A percentile compares a stretch with the other conserved stretches of the same genome.
These are phyloP conservation scores for Aspiorhynchus laticeps DNA, from an alignment of 2,113 vertebrate species.

Conservation along the genomic window DNA sequence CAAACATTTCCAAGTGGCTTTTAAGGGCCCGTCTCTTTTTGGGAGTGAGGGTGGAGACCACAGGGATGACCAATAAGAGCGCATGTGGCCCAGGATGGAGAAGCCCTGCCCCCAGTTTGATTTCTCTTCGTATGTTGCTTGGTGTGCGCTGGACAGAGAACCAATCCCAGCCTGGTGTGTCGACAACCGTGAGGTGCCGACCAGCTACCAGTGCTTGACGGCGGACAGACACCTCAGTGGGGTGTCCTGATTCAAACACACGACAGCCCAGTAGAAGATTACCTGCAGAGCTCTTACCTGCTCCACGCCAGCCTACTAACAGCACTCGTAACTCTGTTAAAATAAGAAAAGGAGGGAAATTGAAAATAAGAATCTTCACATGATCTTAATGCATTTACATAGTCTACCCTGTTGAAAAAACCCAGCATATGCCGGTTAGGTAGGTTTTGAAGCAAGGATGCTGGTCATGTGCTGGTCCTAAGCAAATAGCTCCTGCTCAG, in stretches of 20 bases:
- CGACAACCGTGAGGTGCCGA: slow-evolving; percentile 74
- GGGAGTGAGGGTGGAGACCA: slow-evolving; percentile 74
- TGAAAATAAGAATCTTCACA: background rate
- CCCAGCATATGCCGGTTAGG: no score
- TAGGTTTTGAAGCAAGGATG: no score
- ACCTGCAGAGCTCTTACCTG: slow-evolving; percentile 77
- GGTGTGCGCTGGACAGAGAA: slow-evolving; percentile 74
- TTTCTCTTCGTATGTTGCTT: slow-evolving; percentile 71
- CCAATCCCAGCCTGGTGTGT: slow-evolving; percentile 81
- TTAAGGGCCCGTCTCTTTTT: slow-evolving; percentile 74
- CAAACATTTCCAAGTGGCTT: slow-evolving; percentile 77
- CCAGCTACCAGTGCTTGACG: slow-evolving; percentile 73
- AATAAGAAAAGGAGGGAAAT: background rate
- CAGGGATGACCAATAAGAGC: slow-evolving; percentile 75
- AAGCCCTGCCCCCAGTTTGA: slow-evolving; percentile 72
- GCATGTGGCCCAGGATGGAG: slow-evolving; percentile 77
- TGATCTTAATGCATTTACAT: background rate
- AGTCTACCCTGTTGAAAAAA: background rate
- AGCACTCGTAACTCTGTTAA: slow-evolving; percentile 72
- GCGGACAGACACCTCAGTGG: slow-evolving; percentile 71
- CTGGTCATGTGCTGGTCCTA: no score
- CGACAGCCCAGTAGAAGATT: slow-evolving; percentile 75
- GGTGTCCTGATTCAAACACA: slow-evolving; percentile 74
- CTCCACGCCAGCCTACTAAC: slow-evolving; percentile 77
- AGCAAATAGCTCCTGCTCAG: no score